Evolutionary conservation across 2,888 invertebrate genomes (phyloP).

Genomic region (Abrostola triplasia): DNA sequence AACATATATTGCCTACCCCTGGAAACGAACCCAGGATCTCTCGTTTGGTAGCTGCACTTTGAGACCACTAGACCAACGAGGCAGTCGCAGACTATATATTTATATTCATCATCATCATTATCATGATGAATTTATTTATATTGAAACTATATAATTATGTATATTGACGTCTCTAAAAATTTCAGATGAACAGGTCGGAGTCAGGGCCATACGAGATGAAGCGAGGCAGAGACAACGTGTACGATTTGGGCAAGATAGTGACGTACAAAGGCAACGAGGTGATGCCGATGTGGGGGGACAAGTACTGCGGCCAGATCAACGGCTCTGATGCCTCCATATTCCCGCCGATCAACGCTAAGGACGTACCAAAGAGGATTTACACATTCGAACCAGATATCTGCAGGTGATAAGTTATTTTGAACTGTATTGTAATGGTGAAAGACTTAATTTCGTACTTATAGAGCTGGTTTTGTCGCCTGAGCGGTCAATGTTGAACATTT

Average conservation of each 20-base stretch:
- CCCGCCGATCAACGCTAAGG: slow-evolving; percentile 79
- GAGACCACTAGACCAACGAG: too few relatives aligned
- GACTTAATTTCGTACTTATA: not conserved
- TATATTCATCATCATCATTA: too few relatives aligned
- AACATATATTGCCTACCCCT: too few relatives aligned
- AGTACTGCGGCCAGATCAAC: slow-evolving; percentile 85
- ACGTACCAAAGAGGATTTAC: slow-evolving; percentile 75
- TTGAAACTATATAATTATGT: too few relatives aligned
- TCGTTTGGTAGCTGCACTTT: too few relatives aligned
- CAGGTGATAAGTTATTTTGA: slow-evolving; percentile 69
- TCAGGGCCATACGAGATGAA: slow-evolving; percentile 87
- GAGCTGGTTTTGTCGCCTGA: too few relatives aligned
- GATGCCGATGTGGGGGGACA: slow-evolving; percentile 76
- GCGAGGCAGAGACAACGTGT: slow-evolving; percentile 84
- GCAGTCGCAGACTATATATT: too few relatives aligned
- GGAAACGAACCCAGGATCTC: too few relatives aligned
- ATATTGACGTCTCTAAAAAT: not conserved
- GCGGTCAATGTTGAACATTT: too few relatives aligned
- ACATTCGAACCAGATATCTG: slow-evolving; percentile 88
- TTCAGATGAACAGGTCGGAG: slow-evolving; percentile 85
- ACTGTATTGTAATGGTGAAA: slow-evolving; percentile 36
- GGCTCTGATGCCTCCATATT: slow-evolving; percentile 88
- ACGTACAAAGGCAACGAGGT: slow-evolving; percentile 75
- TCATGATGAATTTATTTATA: too few relatives aligned
- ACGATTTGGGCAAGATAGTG: slow-evolving; percentile 83